phyloP scores from a whole-genome alignment of 1,140 invertebrate species.

The Platyura marginata region DNA sequence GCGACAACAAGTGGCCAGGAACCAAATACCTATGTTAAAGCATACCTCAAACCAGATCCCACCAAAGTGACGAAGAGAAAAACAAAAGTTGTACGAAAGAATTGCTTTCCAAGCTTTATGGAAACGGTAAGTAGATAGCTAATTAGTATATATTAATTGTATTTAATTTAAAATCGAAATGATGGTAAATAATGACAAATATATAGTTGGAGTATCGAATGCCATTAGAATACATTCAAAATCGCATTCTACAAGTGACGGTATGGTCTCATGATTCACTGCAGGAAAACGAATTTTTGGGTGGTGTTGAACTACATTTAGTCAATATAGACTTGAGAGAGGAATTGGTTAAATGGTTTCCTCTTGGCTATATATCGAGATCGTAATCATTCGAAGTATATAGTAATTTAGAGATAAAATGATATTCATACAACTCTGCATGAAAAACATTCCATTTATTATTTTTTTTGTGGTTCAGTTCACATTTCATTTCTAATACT shows the following conservation, averaged over 20 bases:
- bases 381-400: conserved; percentile 4
- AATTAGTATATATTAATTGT: background rate
- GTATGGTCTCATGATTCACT: conserved; percentile 89
- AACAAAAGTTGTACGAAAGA: conserved; percentile 81
- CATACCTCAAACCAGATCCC: conserved; percentile 75
- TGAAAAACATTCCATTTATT: too few relatives aligned
- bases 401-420: too few relatives aligned
- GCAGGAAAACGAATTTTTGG: conserved; percentile 91
- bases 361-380: conserved; percentile 37
- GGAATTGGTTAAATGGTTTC: conserved; percentile 66
- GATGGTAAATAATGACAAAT: conserved; percentile 1
- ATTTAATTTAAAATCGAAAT: background rate
- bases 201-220: conserved; percentile 72
- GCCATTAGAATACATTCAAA: conserved; percentile 58
- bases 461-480: too few relatives aligned
- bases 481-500: too few relatives aligned
- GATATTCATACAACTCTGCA: too few relatives aligned
- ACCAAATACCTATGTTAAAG: conserved; percentile 81
- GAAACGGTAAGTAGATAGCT: conserved; percentile 65
- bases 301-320: conserved; percentile 65
- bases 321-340: conserved; percentile 46
- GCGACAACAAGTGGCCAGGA: conserved; percentile 47
- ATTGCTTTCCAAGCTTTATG: conserved; percentile 93
- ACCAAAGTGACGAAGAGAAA: conserved; percentile 86
- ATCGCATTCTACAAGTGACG: conserved; percentile 66